Evolutionary conservation across 35 echinoderm and acorn worm genomes (phyloP).

Genomic region (Holothuria glaberrima): DNA sequence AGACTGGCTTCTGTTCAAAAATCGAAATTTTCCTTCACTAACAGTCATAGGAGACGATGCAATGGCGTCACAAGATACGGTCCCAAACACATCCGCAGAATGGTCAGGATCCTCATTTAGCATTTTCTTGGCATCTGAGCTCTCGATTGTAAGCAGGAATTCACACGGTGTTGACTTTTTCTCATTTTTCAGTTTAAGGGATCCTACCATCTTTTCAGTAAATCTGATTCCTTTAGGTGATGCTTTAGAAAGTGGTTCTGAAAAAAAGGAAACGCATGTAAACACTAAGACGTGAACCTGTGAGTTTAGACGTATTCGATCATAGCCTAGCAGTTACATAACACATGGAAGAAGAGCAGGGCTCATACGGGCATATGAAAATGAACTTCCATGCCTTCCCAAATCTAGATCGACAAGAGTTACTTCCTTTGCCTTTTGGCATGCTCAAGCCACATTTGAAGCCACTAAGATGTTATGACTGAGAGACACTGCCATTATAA

Average conservation of each 20-base stretch:
- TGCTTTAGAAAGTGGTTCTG: slow-evolving; percentile 18
- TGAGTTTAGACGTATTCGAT: no score
- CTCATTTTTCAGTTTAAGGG: slow-evolving; percentile 21
- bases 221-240: slow-evolving; percentile 61
- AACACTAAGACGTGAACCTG: no score
- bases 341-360: no score
- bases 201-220: slow-evolving; percentile 72
- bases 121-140: slow-evolving; percentile 61
- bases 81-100: slow-evolving; percentile 63
- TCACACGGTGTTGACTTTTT: slow-evolving; percentile 34
- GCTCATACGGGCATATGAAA: no score
- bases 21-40: slow-evolving; percentile 56
- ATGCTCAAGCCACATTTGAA: no score
- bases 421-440: no score
- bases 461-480: no score
- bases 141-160: slow-evolving; percentile 76
- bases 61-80: slow-evolving; percentile 54
- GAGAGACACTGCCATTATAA: no score
- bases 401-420: no score
- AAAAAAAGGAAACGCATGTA: not conserved
- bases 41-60: slow-evolving; percentile 59
- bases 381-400: no score
- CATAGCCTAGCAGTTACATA: no score
- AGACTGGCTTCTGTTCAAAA: slow-evolving; percentile 66
- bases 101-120: slow-evolving; percentile 58